These are phyloP conservation scores for Fulmarus glacialis DNA, from an alignment of 2,113 vertebrate genomes.

Conservation along the genomic window DNA sequence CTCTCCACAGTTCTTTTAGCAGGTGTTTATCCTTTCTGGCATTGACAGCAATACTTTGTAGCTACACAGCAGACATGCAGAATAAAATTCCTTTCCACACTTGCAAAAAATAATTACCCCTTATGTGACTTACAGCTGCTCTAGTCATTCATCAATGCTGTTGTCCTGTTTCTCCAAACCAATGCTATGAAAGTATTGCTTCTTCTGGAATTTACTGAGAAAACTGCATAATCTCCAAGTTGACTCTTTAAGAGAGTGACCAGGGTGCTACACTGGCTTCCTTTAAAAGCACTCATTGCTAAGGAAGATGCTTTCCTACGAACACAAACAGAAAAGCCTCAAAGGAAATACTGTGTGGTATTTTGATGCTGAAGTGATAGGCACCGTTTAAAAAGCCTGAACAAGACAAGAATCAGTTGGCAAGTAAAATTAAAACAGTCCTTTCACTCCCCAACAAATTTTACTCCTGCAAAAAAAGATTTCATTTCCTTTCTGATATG, in stretches of 20 bases:
- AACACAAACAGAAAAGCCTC: background rate
- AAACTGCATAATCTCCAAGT: constrained; percentile 24
- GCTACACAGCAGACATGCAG: constrained; percentile 39
- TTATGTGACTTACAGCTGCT: constrained; percentile 67
- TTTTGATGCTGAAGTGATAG: background rate
- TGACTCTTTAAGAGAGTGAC: constrained; percentile 24
- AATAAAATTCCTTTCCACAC: constrained; percentile 45
- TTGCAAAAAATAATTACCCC: constrained; percentile 63
- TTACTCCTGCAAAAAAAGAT: background rate
- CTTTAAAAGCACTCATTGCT: background rate
- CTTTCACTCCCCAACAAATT: accelerated
- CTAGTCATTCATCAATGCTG: constrained; percentile 60
- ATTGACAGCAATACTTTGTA: constrained; percentile 63
- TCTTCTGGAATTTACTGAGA: constrained; percentile 26
- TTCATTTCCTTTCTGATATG: background rate
- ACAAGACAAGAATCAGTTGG: background rate
- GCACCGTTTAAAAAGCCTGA: accelerated
- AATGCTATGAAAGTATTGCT: constrained; percentile 30
- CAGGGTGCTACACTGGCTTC: background rate
- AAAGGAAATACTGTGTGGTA: background rate
- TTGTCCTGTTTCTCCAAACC: constrained; percentile 43
- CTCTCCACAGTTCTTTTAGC: constrained; percentile 46
- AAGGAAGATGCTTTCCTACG: background rate
- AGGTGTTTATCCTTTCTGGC: constrained; percentile 60
- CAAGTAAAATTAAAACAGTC: background rate